Base-by-base conservation (phyloP, 1,140 invertebrate species). In the Globodera ellingtonae region DNA sequence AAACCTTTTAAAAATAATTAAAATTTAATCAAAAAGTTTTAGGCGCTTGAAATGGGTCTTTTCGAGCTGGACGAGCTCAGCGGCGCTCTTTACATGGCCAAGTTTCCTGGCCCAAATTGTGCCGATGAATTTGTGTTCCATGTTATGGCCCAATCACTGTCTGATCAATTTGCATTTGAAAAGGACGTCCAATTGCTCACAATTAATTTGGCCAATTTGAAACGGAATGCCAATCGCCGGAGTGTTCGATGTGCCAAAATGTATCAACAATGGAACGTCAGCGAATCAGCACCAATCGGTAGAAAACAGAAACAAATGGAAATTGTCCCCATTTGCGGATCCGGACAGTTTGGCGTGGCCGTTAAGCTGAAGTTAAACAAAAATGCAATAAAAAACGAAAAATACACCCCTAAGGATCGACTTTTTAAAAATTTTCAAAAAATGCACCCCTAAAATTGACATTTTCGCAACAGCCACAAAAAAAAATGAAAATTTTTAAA, bases 1-100 rank as follows among this genome's bases (percentile, higher is more conserved):
- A 52, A 52, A 9, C 13, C 13, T 3, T 4, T 15, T 7, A 0
- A 52, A 52, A 3, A 7, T 7, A n/a, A n/a, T 52, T 52, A 15
- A 52, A 52, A 9, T 52, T 9, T 52, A 9, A 3, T 52, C 4
- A 10, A 10, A 15, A 6, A 6, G 7, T 10, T 52, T 52, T 8
- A 52, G 56, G 56, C 56, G 4, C 56, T 62, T 62, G 21, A 66
- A 10, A 52, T 83, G 4, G 56, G 56, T 24, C 10, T 73, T 18
- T 81, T 84, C 13, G 84, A 75, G 76, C 21, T 84, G 24, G 84
- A 84, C 59, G 71, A 82, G 46, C 46, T 84, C 47, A 62, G 15
- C 56, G 83, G 83, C 21, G 73, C 71, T 15, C 15, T 84, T 5
- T 84, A 86, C 47, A 62, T 84, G 66, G 52, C 84, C 21, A 56